A percentile compares a stretch with the other conserved stretches of the same genome.
phyloP scores from a whole-genome alignment of 2,888 invertebrate genomes.

The Mythimna impura region DNA sequence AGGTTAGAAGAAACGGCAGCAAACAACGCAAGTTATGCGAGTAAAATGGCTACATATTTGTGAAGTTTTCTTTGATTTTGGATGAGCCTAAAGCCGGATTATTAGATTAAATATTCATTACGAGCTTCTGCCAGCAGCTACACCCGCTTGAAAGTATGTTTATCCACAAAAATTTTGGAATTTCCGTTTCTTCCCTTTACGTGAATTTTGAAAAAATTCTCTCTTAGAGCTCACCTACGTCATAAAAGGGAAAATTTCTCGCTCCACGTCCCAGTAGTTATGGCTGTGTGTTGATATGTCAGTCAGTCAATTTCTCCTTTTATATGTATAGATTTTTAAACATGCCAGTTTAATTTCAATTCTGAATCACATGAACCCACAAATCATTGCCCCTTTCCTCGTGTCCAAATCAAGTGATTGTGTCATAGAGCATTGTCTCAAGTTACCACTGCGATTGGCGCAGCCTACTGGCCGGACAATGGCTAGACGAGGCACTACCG shows the following conservation, averaged over 20 bases:
- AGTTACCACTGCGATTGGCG: conserved; percentile 38
- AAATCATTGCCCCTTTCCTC: conserved; percentile 20
- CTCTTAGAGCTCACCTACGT: no score
- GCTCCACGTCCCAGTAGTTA: no score
- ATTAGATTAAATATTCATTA: no score
- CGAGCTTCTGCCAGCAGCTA: no score
- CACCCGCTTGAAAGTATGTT: no score
- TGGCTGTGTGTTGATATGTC: no score
- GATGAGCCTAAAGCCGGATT: background rate
- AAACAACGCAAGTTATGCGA: background rate
- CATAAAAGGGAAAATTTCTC: no score
- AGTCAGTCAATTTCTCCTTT: no score
- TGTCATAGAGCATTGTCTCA: conserved; percentile 54
- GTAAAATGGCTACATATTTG: background rate
- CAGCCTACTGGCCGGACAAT: conserved; percentile 44
- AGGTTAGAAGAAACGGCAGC: background rate
- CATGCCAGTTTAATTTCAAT: conserved; percentile 6
- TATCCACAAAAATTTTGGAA: no score
- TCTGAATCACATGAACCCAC: background rate
- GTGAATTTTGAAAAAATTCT: no score
- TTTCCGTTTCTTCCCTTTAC: no score
- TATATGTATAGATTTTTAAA: background rate
- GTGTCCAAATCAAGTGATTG: conserved; percentile 47
- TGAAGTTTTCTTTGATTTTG: background rate
- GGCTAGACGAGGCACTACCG: conserved; percentile 58